A percentile compares a stretch with the other conserved stretches of the same genome.
These are phyloP conservation scores for Stegostoma tigrinum DNA, from an alignment of 2,113 vertebrate species.

Conservation along the genomic window DNA sequence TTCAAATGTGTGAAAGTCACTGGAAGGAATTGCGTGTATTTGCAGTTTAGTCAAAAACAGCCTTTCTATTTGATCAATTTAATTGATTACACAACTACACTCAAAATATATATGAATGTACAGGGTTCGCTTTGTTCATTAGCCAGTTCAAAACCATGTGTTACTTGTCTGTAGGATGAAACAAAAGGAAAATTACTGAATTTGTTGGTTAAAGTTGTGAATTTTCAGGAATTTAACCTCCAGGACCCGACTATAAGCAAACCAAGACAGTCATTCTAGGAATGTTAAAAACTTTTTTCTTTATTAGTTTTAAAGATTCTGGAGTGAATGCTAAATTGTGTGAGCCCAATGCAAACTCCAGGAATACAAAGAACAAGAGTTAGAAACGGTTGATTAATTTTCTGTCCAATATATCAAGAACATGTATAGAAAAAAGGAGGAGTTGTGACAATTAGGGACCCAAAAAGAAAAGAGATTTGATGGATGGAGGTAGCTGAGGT, in stretches of 20 bases:
- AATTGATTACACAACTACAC: neutral
- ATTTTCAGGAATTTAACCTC: neutral
- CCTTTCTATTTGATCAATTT: neutral
- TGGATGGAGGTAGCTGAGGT: neutral
- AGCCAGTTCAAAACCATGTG: neutral
- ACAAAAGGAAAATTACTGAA: neutral
- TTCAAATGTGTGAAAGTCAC: neutral
- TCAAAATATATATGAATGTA: neutral
- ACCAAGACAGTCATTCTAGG: neutral
- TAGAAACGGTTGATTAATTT: neutral
- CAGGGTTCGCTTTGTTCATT: neutral
- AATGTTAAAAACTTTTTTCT: neutral
- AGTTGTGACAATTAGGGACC: too few relatives aligned
- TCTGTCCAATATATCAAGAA: neutral
- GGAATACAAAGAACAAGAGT: neutral
- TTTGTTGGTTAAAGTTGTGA: neutral
- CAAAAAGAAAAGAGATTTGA: too few relatives aligned
- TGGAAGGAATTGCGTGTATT: neutral
- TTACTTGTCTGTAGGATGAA: neutral
- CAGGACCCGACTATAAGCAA: neutral
- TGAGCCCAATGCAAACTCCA: neutral
- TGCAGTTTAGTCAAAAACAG: neutral
- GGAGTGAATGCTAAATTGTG: neutral
- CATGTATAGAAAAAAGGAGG: neutral
- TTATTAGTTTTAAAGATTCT: neutral